Conservation (phyloP, 2,797 vertebrate genomes). For the Microtus obscurus region DNA sequence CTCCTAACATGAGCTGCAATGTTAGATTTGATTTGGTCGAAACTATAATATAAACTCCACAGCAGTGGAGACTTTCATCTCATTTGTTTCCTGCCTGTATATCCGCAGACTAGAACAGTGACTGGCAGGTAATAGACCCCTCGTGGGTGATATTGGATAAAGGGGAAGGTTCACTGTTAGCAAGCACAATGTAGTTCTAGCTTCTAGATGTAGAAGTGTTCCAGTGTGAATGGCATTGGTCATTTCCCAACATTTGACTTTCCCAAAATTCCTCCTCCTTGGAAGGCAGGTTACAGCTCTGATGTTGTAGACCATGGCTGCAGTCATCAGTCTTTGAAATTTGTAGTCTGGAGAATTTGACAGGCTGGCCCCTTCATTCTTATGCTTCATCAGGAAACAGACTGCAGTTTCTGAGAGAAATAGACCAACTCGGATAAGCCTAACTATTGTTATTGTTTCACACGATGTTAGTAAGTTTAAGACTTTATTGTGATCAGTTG, state of each 20-base stretch:
- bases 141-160: neutral
- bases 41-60: conserved; percentile 11
- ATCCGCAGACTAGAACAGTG: neutral
- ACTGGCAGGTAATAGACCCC: neutral
- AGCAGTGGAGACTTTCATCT: neutral
- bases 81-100: neutral
- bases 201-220: neutral
- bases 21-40: neutral
- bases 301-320: no score
- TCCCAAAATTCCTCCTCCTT: conserved; percentile 27
- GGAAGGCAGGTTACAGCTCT: conserved; percentile 19
- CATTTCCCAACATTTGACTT: neutral
- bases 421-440: neutral
- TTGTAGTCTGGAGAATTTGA: conserved; percentile 27
- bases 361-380: neutral
- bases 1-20: neutral
- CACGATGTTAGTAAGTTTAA: conserved; percentile 33
- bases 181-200: neutral
- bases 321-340: neutral
- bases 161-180: conserved; percentile 31
- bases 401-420: conserved; percentile 31
- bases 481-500: conserved; percentile 21
- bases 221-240: conserved; percentile 9
- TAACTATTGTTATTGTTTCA: conserved; percentile 51
- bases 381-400: neutral